phyloP scores from a whole-genome alignment of 2,113 vertebrate genomes.

The Gymnorhina tibicen region DNA sequence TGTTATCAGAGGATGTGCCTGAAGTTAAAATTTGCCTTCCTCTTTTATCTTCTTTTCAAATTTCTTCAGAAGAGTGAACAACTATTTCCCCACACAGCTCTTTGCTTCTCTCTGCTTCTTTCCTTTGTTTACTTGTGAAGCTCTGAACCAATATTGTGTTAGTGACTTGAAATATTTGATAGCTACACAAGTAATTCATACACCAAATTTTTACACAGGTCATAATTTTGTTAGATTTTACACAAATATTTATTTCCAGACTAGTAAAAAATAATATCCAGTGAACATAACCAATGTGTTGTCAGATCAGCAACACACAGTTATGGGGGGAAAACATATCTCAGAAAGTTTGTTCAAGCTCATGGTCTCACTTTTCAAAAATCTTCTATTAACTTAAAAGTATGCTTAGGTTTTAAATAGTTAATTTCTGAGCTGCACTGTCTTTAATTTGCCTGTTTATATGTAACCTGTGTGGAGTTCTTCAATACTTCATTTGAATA shows the following conservation, averaged over 20 bases:
- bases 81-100: background rate
- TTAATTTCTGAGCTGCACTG: background rate
- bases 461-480: background rate
- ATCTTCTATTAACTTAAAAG: background rate
- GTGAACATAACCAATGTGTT: background rate
- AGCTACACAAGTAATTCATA: background rate
- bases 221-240: background rate
- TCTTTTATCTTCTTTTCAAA: background rate
- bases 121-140: background rate
- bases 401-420: background rate
- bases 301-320: background rate
- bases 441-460: background rate
- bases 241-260: background rate
- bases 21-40: background rate
- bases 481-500: background rate
- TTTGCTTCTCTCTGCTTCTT: background rate
- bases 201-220: background rate
- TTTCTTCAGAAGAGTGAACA: background rate
- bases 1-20: background rate
- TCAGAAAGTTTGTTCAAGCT: background rate
- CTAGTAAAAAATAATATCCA: background rate
- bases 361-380: background rate
- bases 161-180: background rate
- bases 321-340: background rate
- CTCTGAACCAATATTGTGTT: background rate